phyloP scores from a whole-genome alignment of 2,888 invertebrate genomes.

The Thalpophila matura region DNA sequence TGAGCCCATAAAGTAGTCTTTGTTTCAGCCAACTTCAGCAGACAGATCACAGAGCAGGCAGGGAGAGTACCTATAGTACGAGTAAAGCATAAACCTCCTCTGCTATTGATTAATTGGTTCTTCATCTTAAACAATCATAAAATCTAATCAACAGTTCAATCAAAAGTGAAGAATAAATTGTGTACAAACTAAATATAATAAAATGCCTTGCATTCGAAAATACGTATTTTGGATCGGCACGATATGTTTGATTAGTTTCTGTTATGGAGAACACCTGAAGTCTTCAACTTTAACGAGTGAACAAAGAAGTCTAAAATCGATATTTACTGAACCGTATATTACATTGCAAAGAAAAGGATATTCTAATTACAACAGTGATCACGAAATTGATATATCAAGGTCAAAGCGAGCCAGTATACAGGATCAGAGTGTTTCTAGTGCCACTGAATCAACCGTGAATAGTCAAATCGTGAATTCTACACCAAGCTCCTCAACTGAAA shows the following conservation, averaged over 20 bases:
- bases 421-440: slow-evolving; percentile 72
- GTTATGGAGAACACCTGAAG: slow-evolving; percentile 53
- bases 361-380: slow-evolving; percentile 32
- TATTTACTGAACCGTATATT: slow-evolving; percentile 18
- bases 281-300: slow-evolving; percentile 33
- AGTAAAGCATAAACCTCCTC: no score
- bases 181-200: slow-evolving; percentile 4
- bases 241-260: slow-evolving; percentile 56
- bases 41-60: no score
- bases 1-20: no score
- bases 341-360: slow-evolving; percentile 27
- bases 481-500: slow-evolving; percentile 76
- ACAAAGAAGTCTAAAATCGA: slow-evolving; percentile 24
- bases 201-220: slow-evolving; percentile 58
- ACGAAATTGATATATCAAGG: slow-evolving; percentile 70
- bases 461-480: slow-evolving; percentile 63
- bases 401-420: slow-evolving; percentile 74
- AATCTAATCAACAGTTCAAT: slow-evolving; percentile 5
- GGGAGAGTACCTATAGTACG: no score
- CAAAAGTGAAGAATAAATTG: slow-evolving; percentile 5
- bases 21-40: no score
- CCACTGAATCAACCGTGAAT: slow-evolving; percentile 74
- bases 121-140: no score
- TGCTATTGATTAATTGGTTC: no score
- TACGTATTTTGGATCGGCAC: slow-evolving; percentile 66